A percentile compares a stretch with the other conserved stretches of the same genome.
These are phyloP conservation scores for Leuciscus waleckii DNA, from an alignment of 2,797 vertebrate genomes.

Conservation along the genomic window DNA sequence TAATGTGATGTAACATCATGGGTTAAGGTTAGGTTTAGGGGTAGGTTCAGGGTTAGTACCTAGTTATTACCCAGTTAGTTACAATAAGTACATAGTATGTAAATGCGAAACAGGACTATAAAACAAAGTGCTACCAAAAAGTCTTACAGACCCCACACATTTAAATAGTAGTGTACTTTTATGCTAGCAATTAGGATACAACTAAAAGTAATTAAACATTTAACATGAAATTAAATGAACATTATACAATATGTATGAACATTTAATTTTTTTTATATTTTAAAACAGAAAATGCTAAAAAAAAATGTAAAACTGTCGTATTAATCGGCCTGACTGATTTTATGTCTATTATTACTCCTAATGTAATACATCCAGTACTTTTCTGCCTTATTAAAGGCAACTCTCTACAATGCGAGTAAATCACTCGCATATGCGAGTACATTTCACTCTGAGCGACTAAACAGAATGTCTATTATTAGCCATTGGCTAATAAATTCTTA, in stretches of 20 bases:
- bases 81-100: too few species aligned
- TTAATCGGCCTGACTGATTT: not conserved
- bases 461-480: too few species aligned
- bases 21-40: too few species aligned
- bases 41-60: too few species aligned
- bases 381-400: not conserved
- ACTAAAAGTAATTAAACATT: constrained; percentile 1
- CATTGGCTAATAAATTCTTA: too few species aligned
- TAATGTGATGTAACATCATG: too few species aligned
- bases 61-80: too few species aligned
- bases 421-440: too few species aligned
- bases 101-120: too few species aligned
- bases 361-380: constrained; percentile 10
- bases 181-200: not conserved
- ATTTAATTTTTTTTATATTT: not conserved
- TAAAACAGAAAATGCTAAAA: not conserved
- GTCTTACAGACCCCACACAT: not conserved
- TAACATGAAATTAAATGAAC: not conserved
- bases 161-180: not conserved
- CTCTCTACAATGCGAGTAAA: too few species aligned
- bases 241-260: not conserved
- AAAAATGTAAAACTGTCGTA: not conserved
- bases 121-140: too few species aligned
- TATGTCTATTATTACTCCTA: constrained; percentile 33
- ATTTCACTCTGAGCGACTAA: too few species aligned